These are phyloP conservation scores for Dynastes maya DNA, from an alignment of 2,888 invertebrate species.

Conservation along the genomic window DNA sequence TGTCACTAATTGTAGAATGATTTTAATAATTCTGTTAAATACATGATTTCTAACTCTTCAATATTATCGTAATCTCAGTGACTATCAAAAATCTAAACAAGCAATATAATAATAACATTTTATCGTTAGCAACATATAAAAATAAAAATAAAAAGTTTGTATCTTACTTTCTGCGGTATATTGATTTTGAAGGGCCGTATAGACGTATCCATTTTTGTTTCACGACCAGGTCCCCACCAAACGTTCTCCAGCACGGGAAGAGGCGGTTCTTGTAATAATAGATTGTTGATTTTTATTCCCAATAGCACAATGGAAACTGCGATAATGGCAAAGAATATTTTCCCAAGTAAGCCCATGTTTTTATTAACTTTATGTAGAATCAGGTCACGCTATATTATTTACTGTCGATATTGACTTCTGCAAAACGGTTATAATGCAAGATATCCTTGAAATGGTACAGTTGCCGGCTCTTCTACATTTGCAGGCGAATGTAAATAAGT, in stretches of 20 bases:
- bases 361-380: not conserved
- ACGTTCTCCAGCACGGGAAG: conserved; percentile 6
- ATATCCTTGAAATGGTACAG: not conserved
- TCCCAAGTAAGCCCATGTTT: conserved; percentile 44
- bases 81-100: not conserved
- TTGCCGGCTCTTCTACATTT: too few species aligned
- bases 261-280: conserved; percentile 37
- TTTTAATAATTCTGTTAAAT: too few species aligned
- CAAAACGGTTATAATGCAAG: not conserved
- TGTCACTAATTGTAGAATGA: too few species aligned
- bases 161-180: conserved; percentile 73
- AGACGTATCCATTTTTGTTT: conserved; percentile 69
- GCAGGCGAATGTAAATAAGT: too few species aligned
- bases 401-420: too few species aligned
- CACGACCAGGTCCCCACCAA: conserved; percentile 57
- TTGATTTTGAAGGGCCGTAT: conserved; percentile 75
- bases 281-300: conserved; percentile 48
- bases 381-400: not conserved
- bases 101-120: not conserved
- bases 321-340: conserved; percentile 43
- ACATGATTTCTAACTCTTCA: too few species aligned
- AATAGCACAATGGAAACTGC: conserved; percentile 39
- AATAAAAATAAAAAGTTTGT: not conserved
- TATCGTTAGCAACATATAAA: not conserved
- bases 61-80: too few species aligned